Percentiles rank a stretch among this genome's conserved stretches.
phyloP scores from a whole-genome alignment of 2,888 invertebrate genomes.

The Cantharis nigra region DNA sequence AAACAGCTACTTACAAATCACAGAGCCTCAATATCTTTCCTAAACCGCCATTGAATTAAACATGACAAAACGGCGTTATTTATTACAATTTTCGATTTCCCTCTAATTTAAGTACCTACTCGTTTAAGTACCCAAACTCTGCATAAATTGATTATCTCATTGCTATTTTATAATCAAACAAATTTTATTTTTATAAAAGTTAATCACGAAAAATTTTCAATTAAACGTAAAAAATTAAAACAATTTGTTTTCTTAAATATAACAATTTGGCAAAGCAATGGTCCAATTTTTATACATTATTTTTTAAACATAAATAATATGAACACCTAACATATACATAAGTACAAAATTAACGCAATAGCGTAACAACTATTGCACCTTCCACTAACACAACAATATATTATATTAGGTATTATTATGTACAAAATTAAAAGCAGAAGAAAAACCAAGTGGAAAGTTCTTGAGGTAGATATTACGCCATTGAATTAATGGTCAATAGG shows the following conservation, averaged over 20 bases:
- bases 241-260: conserved; percentile 3
- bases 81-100: conserved; percentile 8
- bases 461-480: background rate
- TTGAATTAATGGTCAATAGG: background rate
- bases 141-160: conserved; percentile 28
- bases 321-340: conserved; percentile 8
- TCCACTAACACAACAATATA: background rate
- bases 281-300: conserved; percentile 18
- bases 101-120: conserved; percentile 24
- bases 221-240: background rate
- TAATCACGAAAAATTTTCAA: background rate
- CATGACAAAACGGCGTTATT: conserved; percentile 6
- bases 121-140: conserved; percentile 26
- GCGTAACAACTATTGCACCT: background rate
- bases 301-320: background rate
- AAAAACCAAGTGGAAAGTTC: background rate
- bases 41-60: background rate
- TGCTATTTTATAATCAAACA: conserved; percentile 10
- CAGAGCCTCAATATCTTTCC: conserved; percentile 21
- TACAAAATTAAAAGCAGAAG: background rate
- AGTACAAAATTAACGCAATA: conserved; percentile 12
- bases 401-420: background rate
- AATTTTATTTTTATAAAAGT: background rate
- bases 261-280: conserved; percentile 28
- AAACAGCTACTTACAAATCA: conserved; percentile 20